Percentiles rank a stretch among this genome's conserved stretches.
Conservation (phyloP, 2,797 vertebrate genomes). For the Centropyge bicolor region DNA sequence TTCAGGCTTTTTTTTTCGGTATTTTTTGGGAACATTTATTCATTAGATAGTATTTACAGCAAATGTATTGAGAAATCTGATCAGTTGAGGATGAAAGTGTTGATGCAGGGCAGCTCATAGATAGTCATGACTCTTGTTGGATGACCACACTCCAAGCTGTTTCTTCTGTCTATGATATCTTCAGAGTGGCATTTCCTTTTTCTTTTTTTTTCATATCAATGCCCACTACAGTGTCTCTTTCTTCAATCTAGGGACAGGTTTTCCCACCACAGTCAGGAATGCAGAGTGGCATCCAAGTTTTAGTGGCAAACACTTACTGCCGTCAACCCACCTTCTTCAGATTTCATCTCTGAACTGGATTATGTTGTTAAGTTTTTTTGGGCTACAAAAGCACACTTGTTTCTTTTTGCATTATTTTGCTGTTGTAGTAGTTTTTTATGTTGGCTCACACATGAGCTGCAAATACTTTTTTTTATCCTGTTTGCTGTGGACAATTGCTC, state of each 20-base stretch:
- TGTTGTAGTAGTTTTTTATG: background rate
- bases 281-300: conserved; percentile 29
- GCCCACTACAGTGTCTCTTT: conserved; percentile 11
- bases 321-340: conserved; percentile 7
- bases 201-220: background rate
- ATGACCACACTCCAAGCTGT: background rate
- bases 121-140: background rate
- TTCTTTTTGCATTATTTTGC: background rate
- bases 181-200: background rate
- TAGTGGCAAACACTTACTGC: conserved; percentile 26
- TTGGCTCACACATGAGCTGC: no score
- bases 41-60: conserved; percentile 1
- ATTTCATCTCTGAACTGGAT: conserved; percentile 2
- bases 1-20: background rate
- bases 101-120: background rate
- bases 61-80: background rate
- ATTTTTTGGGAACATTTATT: no score
- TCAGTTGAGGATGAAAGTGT: background rate
- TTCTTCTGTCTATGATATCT: background rate
- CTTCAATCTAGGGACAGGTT: conserved; percentile 19
- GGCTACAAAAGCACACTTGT: background rate
- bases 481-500: background rate
- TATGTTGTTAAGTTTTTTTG: background rate
- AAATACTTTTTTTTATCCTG: background rate
- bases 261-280: conserved; percentile 48